These are phyloP conservation scores for Theonella swinhoei DNA, from an alignment of 37 sponge, comb jelly and placozoan species.

Conservation along the genomic window DNA sequence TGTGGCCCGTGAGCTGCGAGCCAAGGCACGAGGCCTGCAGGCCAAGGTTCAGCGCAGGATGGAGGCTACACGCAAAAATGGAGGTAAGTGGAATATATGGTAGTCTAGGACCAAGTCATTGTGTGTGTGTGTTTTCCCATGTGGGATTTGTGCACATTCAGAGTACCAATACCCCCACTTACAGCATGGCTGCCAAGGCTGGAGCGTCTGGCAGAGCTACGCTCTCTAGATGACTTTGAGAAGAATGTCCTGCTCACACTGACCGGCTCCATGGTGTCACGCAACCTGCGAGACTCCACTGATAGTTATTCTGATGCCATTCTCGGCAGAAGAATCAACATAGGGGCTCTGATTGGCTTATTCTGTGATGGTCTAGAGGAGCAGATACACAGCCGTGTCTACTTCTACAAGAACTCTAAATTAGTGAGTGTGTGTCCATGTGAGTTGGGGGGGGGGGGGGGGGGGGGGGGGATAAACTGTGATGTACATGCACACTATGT, in stretches of 20 bases:
- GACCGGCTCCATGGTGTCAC: constrained; percentile 70
- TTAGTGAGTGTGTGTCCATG: constrained; percentile 44
- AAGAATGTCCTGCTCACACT: constrained; percentile 67
- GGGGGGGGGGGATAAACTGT: background rate
- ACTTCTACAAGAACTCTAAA: constrained; percentile 74
- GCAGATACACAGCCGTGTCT: constrained; percentile 64
- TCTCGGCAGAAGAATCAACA: constrained; percentile 40
- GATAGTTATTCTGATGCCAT: constrained; percentile 9
- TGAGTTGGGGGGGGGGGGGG: no score
- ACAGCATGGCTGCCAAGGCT: constrained; percentile 68
- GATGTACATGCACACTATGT: background rate
- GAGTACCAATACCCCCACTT: background rate
- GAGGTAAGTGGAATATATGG: constrained; percentile 12
- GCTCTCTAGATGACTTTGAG: constrained; percentile 63
- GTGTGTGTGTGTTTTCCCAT: background rate
- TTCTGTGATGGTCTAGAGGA: constrained; percentile 64
- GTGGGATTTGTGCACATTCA: background rate
- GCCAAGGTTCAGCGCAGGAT: constrained; percentile 61
- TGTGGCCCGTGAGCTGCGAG: constrained; percentile 58
- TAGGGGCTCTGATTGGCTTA: constrained; percentile 62
- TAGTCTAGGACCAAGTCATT: background rate
- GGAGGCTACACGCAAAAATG: constrained; percentile 49
- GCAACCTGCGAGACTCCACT: constrained; percentile 60
- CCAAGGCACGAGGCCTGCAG: constrained; percentile 55
- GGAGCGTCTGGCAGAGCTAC: constrained; percentile 59